Conservation (phyloP, 2,888 invertebrate species). For the Dyspetes luteomarginatus region DNA sequence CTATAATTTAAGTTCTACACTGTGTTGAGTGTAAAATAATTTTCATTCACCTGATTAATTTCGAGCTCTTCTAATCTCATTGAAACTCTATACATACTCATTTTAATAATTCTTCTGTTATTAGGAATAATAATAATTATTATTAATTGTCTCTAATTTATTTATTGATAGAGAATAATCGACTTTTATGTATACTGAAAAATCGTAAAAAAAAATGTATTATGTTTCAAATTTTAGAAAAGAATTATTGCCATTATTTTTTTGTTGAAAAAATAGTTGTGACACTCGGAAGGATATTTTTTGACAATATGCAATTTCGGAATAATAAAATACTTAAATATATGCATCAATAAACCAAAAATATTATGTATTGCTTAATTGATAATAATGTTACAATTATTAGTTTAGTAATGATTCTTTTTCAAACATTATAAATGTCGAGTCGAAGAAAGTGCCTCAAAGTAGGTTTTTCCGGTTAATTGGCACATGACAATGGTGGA, state of each 20-base stretch:
- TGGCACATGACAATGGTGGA: not conserved
- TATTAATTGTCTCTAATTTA: not conserved
- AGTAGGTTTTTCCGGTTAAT: conserved; percentile 1
- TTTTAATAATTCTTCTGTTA: no score
- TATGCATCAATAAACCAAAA: no score
- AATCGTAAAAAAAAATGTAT: no score
- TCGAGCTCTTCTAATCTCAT: not conserved
- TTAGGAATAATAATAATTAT: no score
- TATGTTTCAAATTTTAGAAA: not conserved
- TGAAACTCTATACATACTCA: not conserved
- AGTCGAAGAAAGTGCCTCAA: no score
- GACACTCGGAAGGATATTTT: not conserved
- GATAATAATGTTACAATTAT: no score
- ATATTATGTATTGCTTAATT: no score
- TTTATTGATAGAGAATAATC: not conserved
- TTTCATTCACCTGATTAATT: not conserved
- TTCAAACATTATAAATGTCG: no score
- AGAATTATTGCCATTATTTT: not conserved
- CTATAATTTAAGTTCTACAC: conserved; percentile 35
- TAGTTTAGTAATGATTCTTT: no score
- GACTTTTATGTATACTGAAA: not conserved
- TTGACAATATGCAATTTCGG: conserved; percentile 7
- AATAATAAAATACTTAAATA: no score
- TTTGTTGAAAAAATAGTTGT: not conserved
- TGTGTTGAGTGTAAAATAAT: conserved; percentile 9